Base-by-base conservation (phyloP, 2,113 vertebrate genomes). In the Rhea americana region DNA sequence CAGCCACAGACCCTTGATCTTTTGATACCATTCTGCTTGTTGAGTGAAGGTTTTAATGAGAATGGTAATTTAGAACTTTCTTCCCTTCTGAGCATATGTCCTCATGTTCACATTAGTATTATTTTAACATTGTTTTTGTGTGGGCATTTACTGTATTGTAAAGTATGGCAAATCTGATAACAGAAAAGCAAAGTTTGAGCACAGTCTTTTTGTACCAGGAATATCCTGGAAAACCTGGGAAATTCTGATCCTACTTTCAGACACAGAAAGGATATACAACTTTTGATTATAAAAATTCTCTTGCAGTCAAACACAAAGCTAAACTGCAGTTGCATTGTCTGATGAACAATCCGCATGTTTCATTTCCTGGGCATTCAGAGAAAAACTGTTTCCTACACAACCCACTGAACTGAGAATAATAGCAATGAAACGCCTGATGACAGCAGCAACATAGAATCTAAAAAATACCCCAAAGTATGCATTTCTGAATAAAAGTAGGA, bases 41-140 rank as follows among this genome's bases (percentile, higher is more conserved):
- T 95, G 88, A 97, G 96, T 93, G 88, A 97, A 95, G 94, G 93
- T 82, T 94, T 93, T 87, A 97, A 96, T 96, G 92, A 97, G 97
- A 97, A 94, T 94, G 91, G 84, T 96, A 96, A 97, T 97, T 97
- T 90, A 96, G 96, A 97, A 97, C 97, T 98, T 97, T 97, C 97
- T 97, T 97, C 96, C 95, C 98, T 96, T 98, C 97, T 95, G 91
- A 97, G 59, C 90, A 72, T 91, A 94, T 94, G 93, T 94, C 83
- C 93, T 94, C 91, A 96, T 96, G 96, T 97, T 97, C 96, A 96
- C 95, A 91, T 96, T 95, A 90, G 67, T 83, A 91, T 48, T 88
- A 94, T 96, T 96, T 97, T 95, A 95, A 94, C 96, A 97, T 97
- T 98, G 97, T 97, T 96, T 96, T 91, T 92, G 78, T 91, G 92